Base-by-base conservation (phyloP, 1,140 invertebrate species). In the Trachymyrmex septentrionalis region DNA sequence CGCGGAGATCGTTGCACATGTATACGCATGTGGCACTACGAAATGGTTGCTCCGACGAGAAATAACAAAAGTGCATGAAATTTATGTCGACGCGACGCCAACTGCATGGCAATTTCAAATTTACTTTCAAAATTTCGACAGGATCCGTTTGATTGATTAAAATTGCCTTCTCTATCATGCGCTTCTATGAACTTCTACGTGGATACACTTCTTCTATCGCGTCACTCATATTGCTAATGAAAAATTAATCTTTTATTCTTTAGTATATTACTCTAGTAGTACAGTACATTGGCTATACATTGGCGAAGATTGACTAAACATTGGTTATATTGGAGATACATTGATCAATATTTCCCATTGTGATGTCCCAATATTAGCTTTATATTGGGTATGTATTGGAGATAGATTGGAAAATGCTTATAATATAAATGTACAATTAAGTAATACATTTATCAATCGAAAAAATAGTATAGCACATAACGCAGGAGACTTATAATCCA, bases 11-110 rank as follows among this genome's bases (percentile, higher is more conserved):
- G 78, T 71, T 55, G 30, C 53, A 27, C 66, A 71, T 24, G 30
- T 44, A 44, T 44, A 16, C 30, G 44, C 19, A 38, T 30, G 34
- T 21, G 50, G 69, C 69, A 12, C 34, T 55, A 21, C 38, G 44
- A 84, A 61, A 84, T 61, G 55, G 73, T 84, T 84, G 69, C 55
- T 84, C 80, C 73, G 38, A 84, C 69, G 69, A 84, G 27, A 84
- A 84, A 84, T 84, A 84, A 84, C 80, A 55, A 84, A 84, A 84
- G 80, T 61, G 80, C 63, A 69, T 76, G 82, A 71, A 69, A 76
- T 66, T 76, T 75, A 76, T 44, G 81, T 85, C 69, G 73, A 66
- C 61, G 59, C 72, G 84, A 64, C 84, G 59, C 75, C 44, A 19
- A 34, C 34, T 24, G 55, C n/a, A 84, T 3, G 24, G 14, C 38